phyloP scores from a whole-genome alignment of 2,113 vertebrate genomes.

The Ptyas mucosa region DNA sequence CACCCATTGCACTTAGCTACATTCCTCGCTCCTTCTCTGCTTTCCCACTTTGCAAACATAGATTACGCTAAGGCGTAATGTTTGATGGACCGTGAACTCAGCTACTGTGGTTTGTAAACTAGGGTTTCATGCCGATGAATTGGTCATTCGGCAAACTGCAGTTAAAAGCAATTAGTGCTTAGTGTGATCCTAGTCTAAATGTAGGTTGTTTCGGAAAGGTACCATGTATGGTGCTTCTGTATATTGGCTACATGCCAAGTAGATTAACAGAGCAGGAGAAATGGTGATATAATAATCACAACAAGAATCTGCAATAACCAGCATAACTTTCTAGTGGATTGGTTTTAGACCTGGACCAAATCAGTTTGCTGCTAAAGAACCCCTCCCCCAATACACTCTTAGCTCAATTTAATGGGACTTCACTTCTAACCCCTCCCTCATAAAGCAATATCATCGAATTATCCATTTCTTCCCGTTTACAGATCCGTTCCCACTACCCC shows the following conservation, averaged over 20 bases:
- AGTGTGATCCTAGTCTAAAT: neutral
- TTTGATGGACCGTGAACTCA: neutral
- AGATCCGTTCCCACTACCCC: neutral
- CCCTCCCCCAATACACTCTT: no score
- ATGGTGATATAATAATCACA: neutral
- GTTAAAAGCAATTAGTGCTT: neutral
- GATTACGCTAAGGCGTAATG: neutral
- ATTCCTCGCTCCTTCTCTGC: neutral
- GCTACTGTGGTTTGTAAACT: neutral
- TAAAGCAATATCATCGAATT: neutral
- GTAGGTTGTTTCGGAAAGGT: neutral
- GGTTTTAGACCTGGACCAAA: neutral
- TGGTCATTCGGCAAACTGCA: neutral
- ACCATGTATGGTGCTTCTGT: neutral
- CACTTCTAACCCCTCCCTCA: neutral
- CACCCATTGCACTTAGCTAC: neutral
- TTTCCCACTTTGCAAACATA: neutral
- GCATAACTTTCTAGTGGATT: neutral
- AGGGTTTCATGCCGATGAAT: neutral
- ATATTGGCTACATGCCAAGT: neutral
- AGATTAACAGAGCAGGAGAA: neutral
- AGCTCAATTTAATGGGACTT: neutral
- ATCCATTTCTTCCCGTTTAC: neutral
- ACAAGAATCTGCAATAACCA: neutral
- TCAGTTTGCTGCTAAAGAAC: neutral